These are phyloP conservation scores for Ardeotis arabs DNA, from an alignment of 2,113 vertebrate species.

Conservation along the genomic window DNA sequence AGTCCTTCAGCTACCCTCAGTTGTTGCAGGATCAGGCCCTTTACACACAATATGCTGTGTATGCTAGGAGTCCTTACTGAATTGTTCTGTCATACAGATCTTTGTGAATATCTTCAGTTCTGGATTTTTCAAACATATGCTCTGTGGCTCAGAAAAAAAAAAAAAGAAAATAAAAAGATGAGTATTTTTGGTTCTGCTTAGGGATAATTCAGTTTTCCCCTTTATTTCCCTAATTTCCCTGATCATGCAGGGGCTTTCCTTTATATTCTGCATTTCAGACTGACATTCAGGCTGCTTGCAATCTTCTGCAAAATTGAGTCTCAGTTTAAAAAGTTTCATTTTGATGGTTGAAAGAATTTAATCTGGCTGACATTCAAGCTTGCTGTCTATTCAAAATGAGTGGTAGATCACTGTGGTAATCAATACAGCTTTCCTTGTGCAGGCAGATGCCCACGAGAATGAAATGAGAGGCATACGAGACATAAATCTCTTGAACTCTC, in stretches of 20 bases:
- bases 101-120: neutral
- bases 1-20: neutral
- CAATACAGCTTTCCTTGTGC: neutral
- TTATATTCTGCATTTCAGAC: neutral
- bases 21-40: neutral
- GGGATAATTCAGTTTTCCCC: neutral
- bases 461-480: neutral
- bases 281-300: neutral
- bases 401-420: neutral
- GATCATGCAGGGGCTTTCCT: neutral
- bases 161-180: rapidly evolving
- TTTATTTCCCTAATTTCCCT: neutral
- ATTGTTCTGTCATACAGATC: neutral
- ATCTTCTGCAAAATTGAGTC: neutral
- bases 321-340: neutral
- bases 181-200: neutral
- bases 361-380: neutral
- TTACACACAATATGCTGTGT: neutral
- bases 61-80: neutral
- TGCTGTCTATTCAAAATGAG: neutral
- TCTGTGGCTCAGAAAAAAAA: neutral
- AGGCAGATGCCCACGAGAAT: neutral
- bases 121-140: neutral
- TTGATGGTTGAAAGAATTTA: neutral
- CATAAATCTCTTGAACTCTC: neutral